Evolutionary conservation across 2,797 vertebrate species (phyloP).

Genomic region (Loriculus beryllinus): DNA sequence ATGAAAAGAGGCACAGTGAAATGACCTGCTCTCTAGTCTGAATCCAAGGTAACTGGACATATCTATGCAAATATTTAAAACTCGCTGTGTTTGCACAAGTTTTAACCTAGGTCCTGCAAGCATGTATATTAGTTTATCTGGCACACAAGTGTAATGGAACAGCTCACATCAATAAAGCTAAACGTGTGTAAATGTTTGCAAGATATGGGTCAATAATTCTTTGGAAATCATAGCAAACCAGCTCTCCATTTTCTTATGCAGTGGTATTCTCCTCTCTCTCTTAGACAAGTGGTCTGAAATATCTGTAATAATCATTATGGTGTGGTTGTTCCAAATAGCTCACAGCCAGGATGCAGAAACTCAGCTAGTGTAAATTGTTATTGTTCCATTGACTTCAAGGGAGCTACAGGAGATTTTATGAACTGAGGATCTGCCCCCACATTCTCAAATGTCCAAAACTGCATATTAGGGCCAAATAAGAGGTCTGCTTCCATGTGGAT

Average conservation of each 20-base stretch:
- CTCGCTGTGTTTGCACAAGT: conserved; percentile 4
- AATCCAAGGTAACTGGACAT: not conserved
- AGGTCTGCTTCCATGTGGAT: conserved; percentile 23
- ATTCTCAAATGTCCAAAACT: conserved; percentile 38
- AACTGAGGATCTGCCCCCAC: conserved; percentile 30
- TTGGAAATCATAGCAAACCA: conserved; percentile 57
- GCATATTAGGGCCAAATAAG: not conserved
- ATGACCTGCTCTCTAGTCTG: not conserved
- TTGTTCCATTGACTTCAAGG: conserved; percentile 57
- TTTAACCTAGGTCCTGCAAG: conserved; percentile 7
- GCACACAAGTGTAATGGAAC: conserved; percentile 21
- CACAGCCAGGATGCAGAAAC: conserved; percentile 59
- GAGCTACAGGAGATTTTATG: conserved; percentile 52
- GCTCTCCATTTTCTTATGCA: conserved; percentile 8
- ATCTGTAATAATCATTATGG: conserved; percentile 60
- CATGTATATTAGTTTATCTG: conserved; percentile 35
- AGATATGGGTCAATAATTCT: conserved; percentile 54
- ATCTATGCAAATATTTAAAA: conserved; percentile 13
- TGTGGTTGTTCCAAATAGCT: conserved; percentile 48
- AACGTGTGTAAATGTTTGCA: conserved; percentile 61
- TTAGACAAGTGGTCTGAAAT: conserved; percentile 33
- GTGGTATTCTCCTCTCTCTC: not conserved
- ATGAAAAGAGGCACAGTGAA: not conserved
- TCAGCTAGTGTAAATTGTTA: conserved; percentile 60
- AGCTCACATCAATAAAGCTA: conserved; percentile 44